Base-by-base conservation (phyloP, 2,113 vertebrate genomes). In the Pavo muticus region DNA sequence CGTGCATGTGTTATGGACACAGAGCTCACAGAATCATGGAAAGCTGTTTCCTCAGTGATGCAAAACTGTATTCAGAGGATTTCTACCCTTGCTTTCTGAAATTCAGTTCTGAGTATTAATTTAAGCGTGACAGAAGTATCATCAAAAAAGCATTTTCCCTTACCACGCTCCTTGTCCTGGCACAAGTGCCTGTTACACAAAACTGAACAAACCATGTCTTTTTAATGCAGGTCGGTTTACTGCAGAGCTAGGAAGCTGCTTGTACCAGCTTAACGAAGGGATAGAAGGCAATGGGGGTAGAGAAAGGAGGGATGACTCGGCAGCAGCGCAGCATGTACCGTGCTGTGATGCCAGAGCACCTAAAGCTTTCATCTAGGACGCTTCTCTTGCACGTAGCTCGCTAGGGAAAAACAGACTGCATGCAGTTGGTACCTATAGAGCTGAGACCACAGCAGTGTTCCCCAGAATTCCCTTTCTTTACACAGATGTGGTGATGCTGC, bases 261-360 rank as follows among this genome's bases (percentile, higher is more conserved):
- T 71, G 44, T 81, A 74, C 47, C 70, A 47, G 81, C 56, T 6
- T 21, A 39, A 81, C 65, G 65, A 39, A 91, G 56, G 69, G 56
- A 47, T 11, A 32, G 69, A 64, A 84, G 10, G 74, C 81, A 48
- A 61, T 8, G 80, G 83, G 72, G 30, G 73, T 37, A 37, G 76
- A 67, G 80, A n/a, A 59, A 54, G 48, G 72, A 73, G 56, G 7
- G n/a, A 77, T 89, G 87, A 94, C 65, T 83, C 59, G 50, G 91
- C 93, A 93, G 80, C 2, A 2, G 72, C 21, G 88, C 69, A 0
- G 30, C 35, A 6, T 9, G 27, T 44, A 71, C 50, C 78, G 20
- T 11, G 20, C 72, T 73, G 54, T 79, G 72, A 73, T 39, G 27
- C 71, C 12, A 29, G 35, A 6, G 39, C n/a, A 52, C 10, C 32